These are phyloP conservation scores for Poeciliopsis presidionis DNA, from an alignment of 2,797 vertebrate species.

Conservation along the genomic window DNA sequence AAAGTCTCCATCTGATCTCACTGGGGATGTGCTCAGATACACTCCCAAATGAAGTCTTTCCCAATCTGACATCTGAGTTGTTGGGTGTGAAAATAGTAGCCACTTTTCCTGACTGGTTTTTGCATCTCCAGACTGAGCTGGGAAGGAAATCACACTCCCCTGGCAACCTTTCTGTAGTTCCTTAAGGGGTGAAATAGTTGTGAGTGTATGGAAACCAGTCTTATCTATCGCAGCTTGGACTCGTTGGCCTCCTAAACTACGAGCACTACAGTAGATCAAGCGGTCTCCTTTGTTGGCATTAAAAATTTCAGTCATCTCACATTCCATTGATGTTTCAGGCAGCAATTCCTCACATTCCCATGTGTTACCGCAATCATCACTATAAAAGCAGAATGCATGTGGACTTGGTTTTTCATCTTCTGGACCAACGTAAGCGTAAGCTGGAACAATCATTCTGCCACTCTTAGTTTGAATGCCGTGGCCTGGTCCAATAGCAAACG, in stretches of 20 bases:
- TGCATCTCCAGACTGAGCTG: not conserved
- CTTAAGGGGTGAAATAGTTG: not conserved
- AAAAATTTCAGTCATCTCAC: not conserved
- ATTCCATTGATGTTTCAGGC: not conserved
- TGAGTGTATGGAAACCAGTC: not conserved
- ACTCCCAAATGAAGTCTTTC: conserved; percentile 7
- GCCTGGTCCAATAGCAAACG: not conserved
- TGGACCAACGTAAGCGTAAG: not conserved
- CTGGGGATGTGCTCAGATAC: not conserved
- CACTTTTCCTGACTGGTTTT: not conserved
- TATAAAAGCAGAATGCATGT: not conserved
- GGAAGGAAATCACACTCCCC: conserved; percentile 13
- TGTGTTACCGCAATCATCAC: not conserved
- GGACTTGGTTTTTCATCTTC: not conserved
- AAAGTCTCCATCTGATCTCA: not conserved
- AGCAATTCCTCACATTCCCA: not conserved
- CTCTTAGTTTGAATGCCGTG: not conserved
- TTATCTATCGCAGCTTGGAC: conserved; percentile 4
- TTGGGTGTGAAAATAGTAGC: conserved; percentile 23
- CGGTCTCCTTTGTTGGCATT: not conserved
- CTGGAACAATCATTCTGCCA: not conserved
- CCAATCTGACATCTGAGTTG: no score
- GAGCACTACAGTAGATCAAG: conserved; percentile 15
- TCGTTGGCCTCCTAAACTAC: not conserved
- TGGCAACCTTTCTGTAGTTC: conserved; percentile 11